Conservation (phyloP, 2,888 invertebrate genomes). For the Himalopsyche kuldschensis region DNA sequence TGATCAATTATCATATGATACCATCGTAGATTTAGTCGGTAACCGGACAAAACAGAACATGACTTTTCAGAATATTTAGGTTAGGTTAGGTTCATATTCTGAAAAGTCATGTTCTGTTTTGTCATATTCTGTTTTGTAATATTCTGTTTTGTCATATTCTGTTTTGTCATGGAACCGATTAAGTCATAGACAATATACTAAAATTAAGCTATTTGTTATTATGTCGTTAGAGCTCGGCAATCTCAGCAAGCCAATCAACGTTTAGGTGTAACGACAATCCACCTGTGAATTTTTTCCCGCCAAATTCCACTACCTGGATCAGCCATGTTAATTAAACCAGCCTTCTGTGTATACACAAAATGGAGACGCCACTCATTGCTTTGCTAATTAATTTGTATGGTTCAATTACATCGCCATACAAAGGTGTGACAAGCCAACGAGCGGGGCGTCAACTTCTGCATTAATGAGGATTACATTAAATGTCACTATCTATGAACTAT, state of each 20-base stretch:
- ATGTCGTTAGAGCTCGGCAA: not conserved
- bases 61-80: no score
- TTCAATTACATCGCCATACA: constrained; percentile 33
- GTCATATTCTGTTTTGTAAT: no score
- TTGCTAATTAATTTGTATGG: constrained; percentile 36
- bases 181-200: not conserved
- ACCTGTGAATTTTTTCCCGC: not conserved
- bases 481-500: not conserved
- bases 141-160: no score
- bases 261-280: not conserved
- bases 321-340: constrained; percentile 24
- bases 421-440: constrained; percentile 31
- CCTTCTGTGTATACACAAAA: constrained; percentile 8
- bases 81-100: no score
- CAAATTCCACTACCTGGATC: not conserved
- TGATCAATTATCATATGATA: no score
- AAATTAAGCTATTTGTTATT: not conserved
- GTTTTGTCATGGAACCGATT: no score
- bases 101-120: no score
- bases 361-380: constrained; percentile 18
- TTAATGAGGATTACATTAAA: constrained; percentile 6
- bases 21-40: no score
- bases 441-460: not conserved
- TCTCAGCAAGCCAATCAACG: not conserved
- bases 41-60: no score